These are phyloP conservation scores for Crambe crambe DNA, from an alignment of 37 sponge, comb jelly and placozoan species.

Conservation along the genomic window DNA sequence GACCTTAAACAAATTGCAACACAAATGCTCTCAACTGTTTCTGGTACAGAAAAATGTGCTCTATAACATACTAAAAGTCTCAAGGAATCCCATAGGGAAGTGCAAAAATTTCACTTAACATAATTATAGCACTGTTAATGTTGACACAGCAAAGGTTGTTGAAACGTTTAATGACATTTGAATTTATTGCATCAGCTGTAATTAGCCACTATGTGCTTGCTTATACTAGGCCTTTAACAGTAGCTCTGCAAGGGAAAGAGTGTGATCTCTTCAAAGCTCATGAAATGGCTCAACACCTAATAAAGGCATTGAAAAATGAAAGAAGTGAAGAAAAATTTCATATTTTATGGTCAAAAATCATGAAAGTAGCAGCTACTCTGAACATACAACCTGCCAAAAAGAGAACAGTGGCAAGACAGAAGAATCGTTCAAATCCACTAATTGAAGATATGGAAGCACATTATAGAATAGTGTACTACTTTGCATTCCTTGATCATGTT, in stretches of 20 bases:
- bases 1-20: no score
- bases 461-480: constrained; percentile 27
- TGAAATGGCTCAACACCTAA: constrained; percentile 24
- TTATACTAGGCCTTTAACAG: constrained; percentile 34
- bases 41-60: no score
- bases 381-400: constrained; percentile 20
- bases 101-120: no score
- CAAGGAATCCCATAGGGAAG: no score
- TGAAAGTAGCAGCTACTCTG: neutral
- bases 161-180: neutral
- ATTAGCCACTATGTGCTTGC: constrained; percentile 32
- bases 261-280: constrained; percentile 36
- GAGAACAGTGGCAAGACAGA: constrained; percentile 24
- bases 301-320: constrained; percentile 12
- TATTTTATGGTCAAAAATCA: constrained; percentile 12
- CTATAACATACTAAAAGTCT: no score
- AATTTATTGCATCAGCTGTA: constrained; percentile 4
- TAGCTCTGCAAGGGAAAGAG: constrained; percentile 26
- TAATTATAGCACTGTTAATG: no score
- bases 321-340: constrained; percentile 22
- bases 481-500: constrained; percentile 39
- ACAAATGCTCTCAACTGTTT: no score
- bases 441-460: constrained; percentile 23
- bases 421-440: constrained; percentile 25
- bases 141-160: no score